Evolutionary conservation across 2,888 invertebrate species (phyloP).

Genomic region (Chorisops tibialis): DNA sequence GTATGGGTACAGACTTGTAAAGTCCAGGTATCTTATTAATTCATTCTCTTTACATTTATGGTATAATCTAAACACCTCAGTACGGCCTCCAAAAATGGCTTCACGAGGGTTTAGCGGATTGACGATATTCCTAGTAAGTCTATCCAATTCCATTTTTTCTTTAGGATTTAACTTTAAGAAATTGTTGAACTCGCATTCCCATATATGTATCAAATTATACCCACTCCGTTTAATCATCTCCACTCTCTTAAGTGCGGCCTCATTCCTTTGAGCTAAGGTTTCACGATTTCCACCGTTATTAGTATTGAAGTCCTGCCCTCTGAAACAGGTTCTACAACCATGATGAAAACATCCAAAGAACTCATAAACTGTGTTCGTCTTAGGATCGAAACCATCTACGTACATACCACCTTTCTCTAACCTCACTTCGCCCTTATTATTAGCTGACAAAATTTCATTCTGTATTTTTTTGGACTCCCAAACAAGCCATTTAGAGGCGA

Average conservation of each 20-base stretch:
- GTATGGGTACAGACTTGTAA: too few relatives aligned
- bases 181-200: too few relatives aligned
- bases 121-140: too few relatives aligned
- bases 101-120: too few relatives aligned
- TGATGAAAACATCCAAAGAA: not conserved
- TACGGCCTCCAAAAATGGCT: not conserved
- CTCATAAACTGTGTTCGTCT: not conserved
- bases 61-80: too few relatives aligned
- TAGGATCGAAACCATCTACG: slow-evolving; percentile 1
- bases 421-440: not conserved
- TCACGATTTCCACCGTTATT: not conserved
- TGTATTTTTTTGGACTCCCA: slow-evolving; percentile 3
- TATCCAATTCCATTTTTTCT: too few relatives aligned
- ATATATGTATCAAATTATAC: too few relatives aligned
- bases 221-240: too few relatives aligned
- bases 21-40: too few relatives aligned
- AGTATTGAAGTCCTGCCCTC: slow-evolving; percentile 4
- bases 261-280: not conserved
- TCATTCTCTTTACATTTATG: too few relatives aligned
- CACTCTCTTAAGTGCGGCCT: not conserved
- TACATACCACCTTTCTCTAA: not conserved
- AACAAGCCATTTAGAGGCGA: not conserved
- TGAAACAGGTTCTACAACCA: slow-evolving; percentile 9
- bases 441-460: not conserved
- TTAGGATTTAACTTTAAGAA: too few relatives aligned